phyloP scores from a whole-genome alignment of 2,113 vertebrate genomes.

The Vulpes vulpes region DNA sequence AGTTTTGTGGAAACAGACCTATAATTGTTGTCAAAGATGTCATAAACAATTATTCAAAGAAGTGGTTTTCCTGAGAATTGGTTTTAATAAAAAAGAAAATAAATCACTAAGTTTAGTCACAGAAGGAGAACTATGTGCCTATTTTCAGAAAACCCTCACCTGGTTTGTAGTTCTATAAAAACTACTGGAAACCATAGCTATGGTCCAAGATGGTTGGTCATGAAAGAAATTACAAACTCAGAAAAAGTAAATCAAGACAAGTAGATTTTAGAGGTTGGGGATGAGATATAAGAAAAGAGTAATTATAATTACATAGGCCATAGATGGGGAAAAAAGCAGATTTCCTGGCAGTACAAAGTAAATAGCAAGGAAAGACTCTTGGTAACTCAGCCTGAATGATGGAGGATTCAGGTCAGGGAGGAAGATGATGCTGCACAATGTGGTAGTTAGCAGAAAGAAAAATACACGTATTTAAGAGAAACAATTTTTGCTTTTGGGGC shows the following conservation, averaged over 20 bases:
- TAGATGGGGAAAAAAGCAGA: not conserved
- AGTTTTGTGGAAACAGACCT: slow-evolving; percentile 19
- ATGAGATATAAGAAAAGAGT: not conserved
- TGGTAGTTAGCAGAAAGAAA: not conserved
- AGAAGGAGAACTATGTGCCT: not conserved
- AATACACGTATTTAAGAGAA: not conserved
- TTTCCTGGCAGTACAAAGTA: not conserved
- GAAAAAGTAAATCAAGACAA: not conserved
- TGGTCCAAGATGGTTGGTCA: not conserved
- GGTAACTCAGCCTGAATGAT: not conserved
- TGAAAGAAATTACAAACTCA: not conserved
- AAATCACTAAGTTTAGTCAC: not conserved
- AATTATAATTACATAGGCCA: not conserved
- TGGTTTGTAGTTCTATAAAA: not conserved
- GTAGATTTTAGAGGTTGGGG: not conserved
- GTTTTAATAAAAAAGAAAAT: not conserved
- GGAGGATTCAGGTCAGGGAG: not conserved
- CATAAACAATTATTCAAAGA: slow-evolving; percentile 2
- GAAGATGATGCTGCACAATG: not conserved
- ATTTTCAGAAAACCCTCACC: not conserved
- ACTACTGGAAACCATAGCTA: not conserved
- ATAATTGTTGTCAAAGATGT: not conserved
- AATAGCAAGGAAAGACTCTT: not conserved
- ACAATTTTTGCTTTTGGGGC: not conserved
- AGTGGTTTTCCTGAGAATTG: not conserved